Evolutionary conservation across 2,888 invertebrate genomes (phyloP).

Genomic region (Idaea dimidiata): DNA sequence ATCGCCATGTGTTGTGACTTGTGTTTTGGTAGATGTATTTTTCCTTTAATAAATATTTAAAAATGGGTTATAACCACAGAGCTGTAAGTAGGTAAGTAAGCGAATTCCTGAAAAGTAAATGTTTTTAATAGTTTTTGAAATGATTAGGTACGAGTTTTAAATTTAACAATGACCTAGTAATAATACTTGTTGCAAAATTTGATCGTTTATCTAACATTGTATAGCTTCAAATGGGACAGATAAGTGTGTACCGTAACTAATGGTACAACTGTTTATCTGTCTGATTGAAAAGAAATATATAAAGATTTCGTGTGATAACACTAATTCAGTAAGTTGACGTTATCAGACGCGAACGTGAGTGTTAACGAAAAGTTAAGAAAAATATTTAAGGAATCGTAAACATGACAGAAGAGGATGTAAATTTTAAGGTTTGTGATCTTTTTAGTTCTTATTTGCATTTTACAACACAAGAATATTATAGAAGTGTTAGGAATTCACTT

Average conservation of each 20-base stretch:
- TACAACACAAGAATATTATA: too few relatives aligned
- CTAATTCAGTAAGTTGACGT: not conserved
- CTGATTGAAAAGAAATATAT: not conserved
- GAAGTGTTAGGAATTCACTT: too few relatives aligned
- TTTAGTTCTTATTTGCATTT: not conserved
- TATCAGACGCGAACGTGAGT: not conserved
- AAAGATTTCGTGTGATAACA: not conserved
- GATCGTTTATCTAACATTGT: not conserved
- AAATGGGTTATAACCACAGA: too few relatives aligned
- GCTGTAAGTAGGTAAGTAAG: too few relatives aligned
- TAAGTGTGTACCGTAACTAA: not conserved
- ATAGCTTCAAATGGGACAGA: not conserved
- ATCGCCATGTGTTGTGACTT: too few relatives aligned
- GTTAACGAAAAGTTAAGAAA: not conserved
- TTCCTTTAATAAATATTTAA: too few relatives aligned
- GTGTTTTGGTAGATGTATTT: too few relatives aligned
- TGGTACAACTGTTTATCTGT: not conserved
- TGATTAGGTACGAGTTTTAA: not conserved
- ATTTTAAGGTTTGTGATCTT: not conserved
- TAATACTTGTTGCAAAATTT: not conserved
- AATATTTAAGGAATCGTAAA: not conserved
- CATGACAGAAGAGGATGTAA: not conserved
- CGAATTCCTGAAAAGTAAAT: too few relatives aligned
- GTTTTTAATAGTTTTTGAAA: not conserved
- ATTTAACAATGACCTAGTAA: not conserved